phyloP scores from a whole-genome alignment of 2,113 vertebrate species.

The Podarcis muralis region DNA sequence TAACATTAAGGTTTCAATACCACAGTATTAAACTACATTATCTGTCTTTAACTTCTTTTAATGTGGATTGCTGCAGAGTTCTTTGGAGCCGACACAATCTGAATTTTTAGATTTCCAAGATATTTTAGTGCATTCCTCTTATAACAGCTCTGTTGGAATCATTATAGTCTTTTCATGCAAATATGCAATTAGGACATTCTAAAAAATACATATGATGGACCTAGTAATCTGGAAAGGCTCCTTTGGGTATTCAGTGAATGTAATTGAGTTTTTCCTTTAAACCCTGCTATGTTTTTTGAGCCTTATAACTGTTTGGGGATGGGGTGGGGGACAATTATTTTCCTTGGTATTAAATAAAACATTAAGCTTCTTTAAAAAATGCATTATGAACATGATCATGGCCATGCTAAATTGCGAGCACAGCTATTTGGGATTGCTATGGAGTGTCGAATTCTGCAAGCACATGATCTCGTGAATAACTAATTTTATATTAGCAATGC shows the following conservation, averaged over 20 bases:
- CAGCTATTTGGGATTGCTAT: background rate
- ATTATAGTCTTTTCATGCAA: constrained; percentile 27
- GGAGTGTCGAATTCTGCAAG: background rate
- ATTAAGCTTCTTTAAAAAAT: constrained; percentile 1
- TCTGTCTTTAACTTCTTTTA: background rate
- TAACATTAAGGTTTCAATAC: constrained; percentile 43
- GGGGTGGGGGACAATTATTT: background rate
- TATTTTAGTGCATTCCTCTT: constrained; percentile 32
- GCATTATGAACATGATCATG: background rate
- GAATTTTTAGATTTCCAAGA: background rate
- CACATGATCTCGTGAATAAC: background rate
- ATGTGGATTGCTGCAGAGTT: background rate
- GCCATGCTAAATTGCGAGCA: constrained; percentile 9
- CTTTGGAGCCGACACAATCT: constrained; percentile 8
- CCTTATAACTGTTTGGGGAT: background rate
- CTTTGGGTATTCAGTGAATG: constrained; percentile 23
- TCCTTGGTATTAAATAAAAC: constrained; percentile 9
- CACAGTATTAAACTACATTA: background rate
- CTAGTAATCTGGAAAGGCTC: background rate
- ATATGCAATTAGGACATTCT: background rate
- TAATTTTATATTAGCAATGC: background rate
- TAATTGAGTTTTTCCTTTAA: constrained; percentile 17
- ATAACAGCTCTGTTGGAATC: constrained; percentile 15
- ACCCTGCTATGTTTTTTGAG: background rate
- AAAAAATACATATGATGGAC: constrained; percentile 24